A percentile compares a stretch with the other conserved stretches of the same genome.
These are phyloP conservation scores for Aix galericulata DNA, from an alignment of 2,113 vertebrate species.

Conservation along the genomic window DNA sequence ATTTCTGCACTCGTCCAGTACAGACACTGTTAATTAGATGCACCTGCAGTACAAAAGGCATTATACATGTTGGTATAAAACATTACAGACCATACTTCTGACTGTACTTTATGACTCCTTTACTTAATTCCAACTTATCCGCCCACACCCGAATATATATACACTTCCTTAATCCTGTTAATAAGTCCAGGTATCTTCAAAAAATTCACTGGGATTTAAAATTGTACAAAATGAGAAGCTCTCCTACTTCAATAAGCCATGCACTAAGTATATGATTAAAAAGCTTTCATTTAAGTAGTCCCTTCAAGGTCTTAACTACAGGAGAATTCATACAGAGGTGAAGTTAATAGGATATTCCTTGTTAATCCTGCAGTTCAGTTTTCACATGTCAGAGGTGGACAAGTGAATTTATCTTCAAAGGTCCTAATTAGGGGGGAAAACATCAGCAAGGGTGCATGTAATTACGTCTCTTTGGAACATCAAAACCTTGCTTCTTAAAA, in stretches of 20 bases:
- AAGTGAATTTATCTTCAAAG: constrained; percentile 44
- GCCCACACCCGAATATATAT: neutral
- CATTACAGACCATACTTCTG: neutral
- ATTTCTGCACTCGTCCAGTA: neutral
- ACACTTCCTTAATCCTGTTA: constrained; percentile 7
- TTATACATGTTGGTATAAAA: neutral
- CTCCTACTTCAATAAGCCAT: constrained; percentile 31
- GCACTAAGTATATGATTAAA: constrained; percentile 53
- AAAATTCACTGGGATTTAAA: constrained; percentile 44
- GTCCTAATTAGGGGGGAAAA: constrained; percentile 48
- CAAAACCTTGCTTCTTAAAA: constrained; percentile 37
- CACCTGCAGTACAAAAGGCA: neutral
- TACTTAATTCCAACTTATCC: neutral
- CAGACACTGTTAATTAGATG: neutral
- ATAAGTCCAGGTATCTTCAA: constrained; percentile 25
- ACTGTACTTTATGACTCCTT: neutral
- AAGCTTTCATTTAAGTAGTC: constrained; percentile 47
- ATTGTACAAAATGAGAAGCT: constrained; percentile 42
- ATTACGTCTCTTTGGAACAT: constrained; percentile 43
- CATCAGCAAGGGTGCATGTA: neutral
- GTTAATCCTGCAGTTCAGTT: constrained; percentile 40
- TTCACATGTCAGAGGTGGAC: neutral
- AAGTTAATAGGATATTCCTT: constrained; percentile 40
- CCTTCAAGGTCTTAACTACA: constrained; percentile 31
- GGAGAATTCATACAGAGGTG: neutral